Evolutionary conservation across 1,140 invertebrate genomes (phyloP).

Genomic region (Drosophila asahinai): DNA sequence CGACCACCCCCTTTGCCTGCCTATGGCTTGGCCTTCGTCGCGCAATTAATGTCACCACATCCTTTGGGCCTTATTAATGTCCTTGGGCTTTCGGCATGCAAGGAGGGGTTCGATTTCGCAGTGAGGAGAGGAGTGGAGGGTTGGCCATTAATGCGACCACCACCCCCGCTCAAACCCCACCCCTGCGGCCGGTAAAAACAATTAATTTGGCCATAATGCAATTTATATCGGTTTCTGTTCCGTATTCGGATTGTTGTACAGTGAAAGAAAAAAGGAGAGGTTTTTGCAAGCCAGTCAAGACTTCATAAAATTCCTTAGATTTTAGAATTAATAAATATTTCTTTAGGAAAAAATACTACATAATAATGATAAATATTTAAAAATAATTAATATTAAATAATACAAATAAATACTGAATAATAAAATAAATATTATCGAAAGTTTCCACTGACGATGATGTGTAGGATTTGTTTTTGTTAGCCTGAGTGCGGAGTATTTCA

Average conservation of each 20-base stretch:
- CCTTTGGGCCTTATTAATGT: slow-evolving; percentile 83
- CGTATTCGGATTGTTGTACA: slow-evolving; percentile 31
- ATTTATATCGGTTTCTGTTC: slow-evolving; percentile 76
- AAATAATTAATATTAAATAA: no score
- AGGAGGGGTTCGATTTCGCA: slow-evolving; percentile 13
- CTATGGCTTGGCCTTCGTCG: slow-evolving; percentile 38
- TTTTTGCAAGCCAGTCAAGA: background rate
- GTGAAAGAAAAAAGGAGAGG: background rate
- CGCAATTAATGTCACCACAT: slow-evolving; percentile 83
- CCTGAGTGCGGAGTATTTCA: no score
- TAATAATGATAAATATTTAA: background rate
- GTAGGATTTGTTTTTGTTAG: no score
- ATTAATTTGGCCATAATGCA: slow-evolving; percentile 82
- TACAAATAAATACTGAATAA: no score
- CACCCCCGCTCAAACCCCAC: slow-evolving; percentile 1
- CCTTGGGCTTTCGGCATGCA: slow-evolving; percentile 48
- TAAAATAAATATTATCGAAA: background rate
- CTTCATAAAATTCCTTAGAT: background rate
- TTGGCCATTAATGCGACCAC: slow-evolving; percentile 62
- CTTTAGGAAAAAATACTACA: background rate
- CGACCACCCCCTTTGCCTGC: background rate
- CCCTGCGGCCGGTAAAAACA: slow-evolving; percentile 71
- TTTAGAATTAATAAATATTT: no score
- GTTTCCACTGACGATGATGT: no score
- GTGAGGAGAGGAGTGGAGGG: background rate